phyloP scores from a whole-genome alignment of 2,888 invertebrate species.

The Neria commutata region DNA sequence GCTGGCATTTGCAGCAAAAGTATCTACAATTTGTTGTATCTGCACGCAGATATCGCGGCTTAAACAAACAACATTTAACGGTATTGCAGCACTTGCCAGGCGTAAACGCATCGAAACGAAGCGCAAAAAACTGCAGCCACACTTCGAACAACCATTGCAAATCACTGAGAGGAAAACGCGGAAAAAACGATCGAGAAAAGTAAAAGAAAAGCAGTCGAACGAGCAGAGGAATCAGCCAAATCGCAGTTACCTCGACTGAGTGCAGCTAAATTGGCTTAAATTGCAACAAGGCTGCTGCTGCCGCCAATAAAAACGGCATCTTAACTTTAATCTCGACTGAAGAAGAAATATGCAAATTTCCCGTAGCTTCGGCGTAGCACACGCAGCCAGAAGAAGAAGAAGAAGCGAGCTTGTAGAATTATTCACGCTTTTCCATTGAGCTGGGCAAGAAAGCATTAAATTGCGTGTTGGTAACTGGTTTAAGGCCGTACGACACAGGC shows the following conservation, averaged over 20 bases:
- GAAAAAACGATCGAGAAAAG: background rate
- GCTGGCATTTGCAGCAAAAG: too few relatives aligned
- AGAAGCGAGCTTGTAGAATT: too few relatives aligned
- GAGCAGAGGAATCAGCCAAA: background rate
- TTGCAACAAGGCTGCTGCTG: conserved; percentile 6
- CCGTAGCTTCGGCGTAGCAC: too few relatives aligned
- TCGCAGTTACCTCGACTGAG: background rate
- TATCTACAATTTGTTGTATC: too few relatives aligned
- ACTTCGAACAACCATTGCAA: background rate
- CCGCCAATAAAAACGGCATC: conserved; percentile 17
- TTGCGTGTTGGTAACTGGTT: too few relatives aligned
- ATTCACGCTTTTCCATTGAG: too few relatives aligned
- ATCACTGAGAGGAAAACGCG: background rate
- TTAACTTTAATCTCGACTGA: conserved; percentile 2
- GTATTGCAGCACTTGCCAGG: conserved; percentile 23
- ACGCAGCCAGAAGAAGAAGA: too few relatives aligned
- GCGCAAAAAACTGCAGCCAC: background rate
- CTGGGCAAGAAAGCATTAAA: too few relatives aligned
- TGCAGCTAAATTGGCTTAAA: background rate
- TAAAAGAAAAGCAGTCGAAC: background rate
- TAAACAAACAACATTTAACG: conserved; percentile 29
- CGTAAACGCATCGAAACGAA: background rate
- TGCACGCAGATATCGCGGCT: too few relatives aligned
- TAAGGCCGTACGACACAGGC: too few relatives aligned
- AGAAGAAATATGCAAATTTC: background rate